These are phyloP conservation scores for Alosa sapidissima DNA, from an alignment of 2,797 vertebrate species.

Conservation along the genomic window DNA sequence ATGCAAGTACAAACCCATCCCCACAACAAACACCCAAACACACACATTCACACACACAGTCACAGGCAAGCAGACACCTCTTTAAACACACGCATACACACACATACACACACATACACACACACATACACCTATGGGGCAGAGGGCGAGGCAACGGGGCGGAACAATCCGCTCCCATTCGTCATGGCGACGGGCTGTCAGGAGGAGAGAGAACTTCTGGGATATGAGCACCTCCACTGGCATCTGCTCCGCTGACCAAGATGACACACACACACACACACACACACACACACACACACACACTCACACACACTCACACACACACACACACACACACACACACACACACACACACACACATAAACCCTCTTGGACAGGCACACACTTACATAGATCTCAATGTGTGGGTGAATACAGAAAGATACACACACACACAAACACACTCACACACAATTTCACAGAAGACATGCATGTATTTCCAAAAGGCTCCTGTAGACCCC, in stretches of 20 bases:
- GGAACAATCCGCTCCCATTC: conserved; percentile 48
- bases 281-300: not conserved
- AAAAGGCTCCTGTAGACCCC: no score
- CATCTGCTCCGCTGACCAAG: conserved; percentile 22
- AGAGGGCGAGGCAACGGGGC: conserved; percentile 35
- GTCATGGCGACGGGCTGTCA: conserved; percentile 41
- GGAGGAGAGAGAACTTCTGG: conserved; percentile 23
- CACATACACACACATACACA: not conserved
- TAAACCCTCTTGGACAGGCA: not conserved
- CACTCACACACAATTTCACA: not conserved
- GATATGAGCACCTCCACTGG: not conserved
- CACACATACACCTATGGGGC: conserved; percentile 23
- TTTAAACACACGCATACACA: not conserved
- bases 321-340: not conserved
- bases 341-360: not conserved
- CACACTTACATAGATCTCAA: not conserved
- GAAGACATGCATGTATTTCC: no score
- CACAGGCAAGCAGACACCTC: not conserved
- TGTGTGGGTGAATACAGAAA: no score
- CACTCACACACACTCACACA: not conserved
- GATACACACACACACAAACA: not conserved
- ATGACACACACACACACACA: not conserved
- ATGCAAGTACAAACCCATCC: not conserved
- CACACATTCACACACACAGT: not conserved
- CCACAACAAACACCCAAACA: not conserved